Conservation (phyloP, 1,140 invertebrate genomes). For the Drosophila ambigua region DNA sequence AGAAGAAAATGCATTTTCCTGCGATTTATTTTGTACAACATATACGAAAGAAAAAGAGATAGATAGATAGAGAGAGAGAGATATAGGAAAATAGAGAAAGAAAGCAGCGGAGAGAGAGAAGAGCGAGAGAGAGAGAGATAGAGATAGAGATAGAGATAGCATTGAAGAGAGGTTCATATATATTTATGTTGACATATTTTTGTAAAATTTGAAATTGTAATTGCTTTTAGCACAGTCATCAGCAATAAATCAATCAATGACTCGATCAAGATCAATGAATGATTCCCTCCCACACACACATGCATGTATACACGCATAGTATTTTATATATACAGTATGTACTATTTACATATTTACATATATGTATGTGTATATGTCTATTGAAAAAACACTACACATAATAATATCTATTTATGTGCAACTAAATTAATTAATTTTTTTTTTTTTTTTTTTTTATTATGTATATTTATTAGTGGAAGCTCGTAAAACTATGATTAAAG, state of each 20-base stretch:
- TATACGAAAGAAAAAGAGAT: conserved; percentile 7
- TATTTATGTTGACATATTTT: conserved; percentile 49
- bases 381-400: conserved; percentile 1
- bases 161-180: conserved; percentile 12
- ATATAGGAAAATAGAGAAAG: conserved; percentile 17
- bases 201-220: conserved; percentile 64
- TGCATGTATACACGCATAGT: conserved; percentile 6
- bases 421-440: conserved; percentile 14
- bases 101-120: background rate
- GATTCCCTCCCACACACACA: conserved; percentile 29
- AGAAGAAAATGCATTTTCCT: conserved; percentile 11
- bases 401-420: conserved; percentile 28
- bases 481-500: conserved; percentile 9
- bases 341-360: conserved; percentile 42
- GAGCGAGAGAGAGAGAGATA: background rate
- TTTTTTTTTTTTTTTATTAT: conserved; percentile 35
- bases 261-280: conserved; percentile 20
- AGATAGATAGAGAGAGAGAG: conserved; percentile 2
- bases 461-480: conserved; percentile 40
- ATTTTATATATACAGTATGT: conserved; percentile 45
- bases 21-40: conserved; percentile 36
- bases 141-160: conserved; percentile 1
- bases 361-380: conserved; percentile 4
- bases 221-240: conserved; percentile 20
- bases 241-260: conserved; percentile 19